Conservation (phyloP, 2,888 invertebrate genomes). For the Herminia tarsipennalis region DNA sequence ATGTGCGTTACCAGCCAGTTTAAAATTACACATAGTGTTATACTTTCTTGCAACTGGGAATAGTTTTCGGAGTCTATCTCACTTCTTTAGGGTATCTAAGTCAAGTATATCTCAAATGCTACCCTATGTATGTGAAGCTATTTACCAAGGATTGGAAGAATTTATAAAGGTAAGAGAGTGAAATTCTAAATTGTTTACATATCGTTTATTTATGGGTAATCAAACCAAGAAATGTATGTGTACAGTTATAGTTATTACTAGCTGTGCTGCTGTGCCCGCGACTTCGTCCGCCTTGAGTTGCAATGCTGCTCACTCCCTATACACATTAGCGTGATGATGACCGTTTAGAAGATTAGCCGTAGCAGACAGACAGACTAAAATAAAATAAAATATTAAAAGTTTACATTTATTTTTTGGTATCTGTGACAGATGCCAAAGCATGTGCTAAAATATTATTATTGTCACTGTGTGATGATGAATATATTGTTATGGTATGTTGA, state of each 20-base stretch:
- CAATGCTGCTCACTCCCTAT: no score
- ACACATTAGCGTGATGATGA: no score
- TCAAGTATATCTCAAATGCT: slow-evolving; percentile 6
- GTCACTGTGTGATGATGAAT: slow-evolving; percentile 3
- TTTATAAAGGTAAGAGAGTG: not conserved
- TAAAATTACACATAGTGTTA: slow-evolving; percentile 9
- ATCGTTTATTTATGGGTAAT: slow-evolving; percentile 14
- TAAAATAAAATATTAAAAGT: slow-evolving; percentile 9
- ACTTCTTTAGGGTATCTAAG: slow-evolving; percentile 7
- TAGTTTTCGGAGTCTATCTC: slow-evolving; percentile 7
- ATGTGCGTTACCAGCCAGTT: slow-evolving; percentile 7
- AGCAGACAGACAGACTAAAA: slow-evolving; percentile 8
- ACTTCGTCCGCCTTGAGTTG: no score
- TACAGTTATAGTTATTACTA: no score
- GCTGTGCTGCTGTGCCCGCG: no score
- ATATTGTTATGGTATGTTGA: no score
- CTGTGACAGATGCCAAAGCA: slow-evolving; percentile 15
- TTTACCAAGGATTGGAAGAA: slow-evolving; percentile 2
- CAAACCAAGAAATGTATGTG: no score
- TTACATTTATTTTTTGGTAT: slow-evolving; percentile 6
- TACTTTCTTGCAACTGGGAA: slow-evolving; percentile 4
- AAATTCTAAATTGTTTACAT: slow-evolving; percentile 10
- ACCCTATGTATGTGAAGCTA: slow-evolving; percentile 13
- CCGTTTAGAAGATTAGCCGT: no score
- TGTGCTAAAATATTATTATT: slow-evolving; percentile 14